Base-by-base conservation (phyloP, 92 coral and sea anemone species). In the Ricordea florida region DNA sequence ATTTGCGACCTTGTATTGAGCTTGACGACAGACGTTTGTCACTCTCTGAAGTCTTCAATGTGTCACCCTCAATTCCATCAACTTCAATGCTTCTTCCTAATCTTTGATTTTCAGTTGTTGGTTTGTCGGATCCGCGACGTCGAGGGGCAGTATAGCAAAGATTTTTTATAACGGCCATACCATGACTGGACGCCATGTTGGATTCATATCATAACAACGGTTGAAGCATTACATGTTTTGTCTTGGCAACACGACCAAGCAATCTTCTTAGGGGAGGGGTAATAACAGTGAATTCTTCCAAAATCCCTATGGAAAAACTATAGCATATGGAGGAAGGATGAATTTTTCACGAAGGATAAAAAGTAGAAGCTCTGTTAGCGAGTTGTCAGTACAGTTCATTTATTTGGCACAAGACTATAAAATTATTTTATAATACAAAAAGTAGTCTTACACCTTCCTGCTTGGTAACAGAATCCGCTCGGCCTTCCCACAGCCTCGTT, bases 141-240 rank as follows among this genome's bases (percentile, higher is more conserved):
- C 98, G 76, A 15, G 98, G 98, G 17, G 98, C 97, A 26, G 72
- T 83, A 86, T 91, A 91, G 43, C 98, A 94, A 25, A 56, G 88
- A 67, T 88, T 92, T 93, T 87, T 91, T 41, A 86, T 87, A 67
- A 90, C 96, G 63, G 98, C 69, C 50, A 75, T 55, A 42, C 80
- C 94, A 76, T 94, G 98, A 49, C 51, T 68, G 15, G 98, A 85
- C 98, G 97, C 98, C 98, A 94, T 94, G 88, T 94, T 92, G 98
- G 71, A 83, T 10, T 16, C 26, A 52, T 16, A 3, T 52, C 74
- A 46, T 47, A 66, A 66, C 74, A 33, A 70, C 77, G 64, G 77
- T 52, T 15, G 20, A 1, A 49, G 74, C 74, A 32, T 48, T 66
- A 15, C n/a, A n/a, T 26, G 75, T 38, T 70, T 70, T 70, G 77